These are phyloP conservation scores for Harpegnathos saltator DNA, from an alignment of 1,140 invertebrate genomes.

Conservation along the genomic window DNA sequence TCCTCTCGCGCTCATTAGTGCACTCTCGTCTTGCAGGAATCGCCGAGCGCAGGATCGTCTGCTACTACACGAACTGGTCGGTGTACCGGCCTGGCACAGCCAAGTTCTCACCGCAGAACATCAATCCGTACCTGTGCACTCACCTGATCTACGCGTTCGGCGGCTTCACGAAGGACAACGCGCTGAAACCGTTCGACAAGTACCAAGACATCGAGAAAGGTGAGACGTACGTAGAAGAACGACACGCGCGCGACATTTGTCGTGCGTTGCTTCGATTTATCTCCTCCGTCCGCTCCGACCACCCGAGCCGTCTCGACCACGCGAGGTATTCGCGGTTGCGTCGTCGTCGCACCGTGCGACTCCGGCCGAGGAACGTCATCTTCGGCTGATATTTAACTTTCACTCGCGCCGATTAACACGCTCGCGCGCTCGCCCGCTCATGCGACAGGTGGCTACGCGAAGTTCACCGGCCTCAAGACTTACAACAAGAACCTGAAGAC, in stretches of 20 bases:
- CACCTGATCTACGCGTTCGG: slow-evolving; percentile 98
- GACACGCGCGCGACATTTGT: no score
- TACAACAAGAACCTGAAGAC: slow-evolving; percentile 97
- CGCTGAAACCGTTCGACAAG: slow-evolving; percentile 96
- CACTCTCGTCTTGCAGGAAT: slow-evolving; percentile 78
- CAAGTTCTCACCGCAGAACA: slow-evolving; percentile 97
- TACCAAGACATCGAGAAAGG: slow-evolving; percentile 98
- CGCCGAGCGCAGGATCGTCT: slow-evolving; percentile 91
- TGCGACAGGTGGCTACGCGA: slow-evolving; percentile 94
- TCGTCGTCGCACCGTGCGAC: no score
- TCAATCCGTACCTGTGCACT: slow-evolving; percentile 97
- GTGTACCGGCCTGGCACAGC: slow-evolving; percentile 95
- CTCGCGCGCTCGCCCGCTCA: neutral
- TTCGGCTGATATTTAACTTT: slow-evolving; percentile 40
- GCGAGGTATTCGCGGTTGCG: no score
- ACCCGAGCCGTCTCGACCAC: no score
- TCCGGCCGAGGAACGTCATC: neutral
- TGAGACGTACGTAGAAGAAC: slow-evolving; percentile 82
- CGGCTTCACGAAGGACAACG: slow-evolving; percentile 95
- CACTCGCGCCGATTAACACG: slow-evolving; percentile 35
- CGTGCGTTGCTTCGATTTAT: no score
- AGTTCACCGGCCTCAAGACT: slow-evolving; percentile 96
- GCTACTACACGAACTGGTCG: slow-evolving; percentile 98
- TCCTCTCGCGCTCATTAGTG: neutral
- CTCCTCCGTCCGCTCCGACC: no score